These are phyloP conservation scores for Ferrisia virgata DNA, from an alignment of 2,888 invertebrate genomes.

Conservation along the genomic window DNA sequence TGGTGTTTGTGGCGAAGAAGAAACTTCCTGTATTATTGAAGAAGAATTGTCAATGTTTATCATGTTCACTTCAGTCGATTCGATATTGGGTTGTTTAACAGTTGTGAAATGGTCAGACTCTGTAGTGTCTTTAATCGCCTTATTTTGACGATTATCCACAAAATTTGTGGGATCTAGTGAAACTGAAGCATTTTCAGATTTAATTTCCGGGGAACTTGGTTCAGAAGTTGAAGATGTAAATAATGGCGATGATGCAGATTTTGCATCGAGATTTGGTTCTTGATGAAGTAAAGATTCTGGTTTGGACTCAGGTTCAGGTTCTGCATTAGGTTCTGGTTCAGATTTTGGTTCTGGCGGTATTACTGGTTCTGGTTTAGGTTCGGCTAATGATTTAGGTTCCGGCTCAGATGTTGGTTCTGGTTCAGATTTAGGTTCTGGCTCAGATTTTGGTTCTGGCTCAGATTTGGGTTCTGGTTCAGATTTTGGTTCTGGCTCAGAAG, in stretches of 20 bases:
- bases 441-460: constrained; percentile 52
- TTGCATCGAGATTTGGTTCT: constrained; percentile 32
- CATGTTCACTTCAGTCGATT: not conserved
- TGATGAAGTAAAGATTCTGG: constrained; percentile 47
- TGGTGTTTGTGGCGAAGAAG: not conserved
- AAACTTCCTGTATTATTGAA: not conserved
- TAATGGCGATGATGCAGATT: not conserved
- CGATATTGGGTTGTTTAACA: not conserved
- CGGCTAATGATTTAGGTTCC: constrained; percentile 49
- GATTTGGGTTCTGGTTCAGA: constrained; percentile 50
- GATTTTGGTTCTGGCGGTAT: constrained; percentile 40
- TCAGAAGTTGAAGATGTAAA: not conserved
- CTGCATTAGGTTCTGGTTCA: constrained; percentile 48
- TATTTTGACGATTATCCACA: not conserved
- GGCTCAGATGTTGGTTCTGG: constrained; percentile 50
- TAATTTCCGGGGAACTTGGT: constrained; percentile 48
- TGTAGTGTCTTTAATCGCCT: not conserved
- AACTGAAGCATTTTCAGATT: constrained; percentile 42
- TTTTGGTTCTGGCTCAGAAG: constrained; percentile 44
- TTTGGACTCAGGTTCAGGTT: constrained; percentile 49
- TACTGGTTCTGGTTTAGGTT: constrained; percentile 49
- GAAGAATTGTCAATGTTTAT: not conserved
- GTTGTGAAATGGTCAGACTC: not conserved
- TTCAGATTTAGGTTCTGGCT: constrained; percentile 51
- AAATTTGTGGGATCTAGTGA: constrained; percentile 47